Evolutionary conservation across 2,797 vertebrate species (phyloP).

Genomic region (Siniperca undulata): DNA sequence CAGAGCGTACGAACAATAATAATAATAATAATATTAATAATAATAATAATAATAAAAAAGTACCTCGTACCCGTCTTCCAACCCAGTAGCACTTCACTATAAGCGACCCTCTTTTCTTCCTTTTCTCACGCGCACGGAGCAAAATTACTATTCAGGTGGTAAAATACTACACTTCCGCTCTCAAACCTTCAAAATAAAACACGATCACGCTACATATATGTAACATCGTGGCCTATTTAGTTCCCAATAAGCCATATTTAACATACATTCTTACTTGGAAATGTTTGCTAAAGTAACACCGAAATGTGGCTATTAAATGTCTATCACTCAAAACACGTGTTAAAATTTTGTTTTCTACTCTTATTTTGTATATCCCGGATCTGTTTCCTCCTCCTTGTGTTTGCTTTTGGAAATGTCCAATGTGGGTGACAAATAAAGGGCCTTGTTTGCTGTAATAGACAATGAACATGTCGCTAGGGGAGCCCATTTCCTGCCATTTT

Average conservation of each 20-base stretch:
- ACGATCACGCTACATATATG: not conserved
- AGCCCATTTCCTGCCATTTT: constrained; percentile 78
- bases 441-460: constrained; percentile 60
- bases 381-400: constrained; percentile 47
- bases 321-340: not conserved
- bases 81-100: constrained; percentile 62
- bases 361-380: constrained; percentile 63
- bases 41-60: constrained; percentile 61
- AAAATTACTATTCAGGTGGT: constrained; percentile 78
- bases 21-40: constrained; percentile 63
- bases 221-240: accelerated
- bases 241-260: accelerated
- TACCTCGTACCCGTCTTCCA: constrained; percentile 59
- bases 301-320: not conserved
- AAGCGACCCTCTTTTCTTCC: constrained; percentile 80
- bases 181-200: constrained; percentile 70
- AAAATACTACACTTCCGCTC: constrained; percentile 80
- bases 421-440: constrained; percentile 70
- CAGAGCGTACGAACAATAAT: constrained; percentile 66
- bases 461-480: constrained; percentile 44
- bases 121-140: constrained; percentile 71
- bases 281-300: accelerated
- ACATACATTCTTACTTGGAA: accelerated
- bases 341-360: not conserved
- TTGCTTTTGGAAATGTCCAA: constrained; percentile 39